These are phyloP conservation scores for Anas bernieri DNA, from an alignment of 2,797 vertebrate genomes.

Conservation along the genomic window DNA sequence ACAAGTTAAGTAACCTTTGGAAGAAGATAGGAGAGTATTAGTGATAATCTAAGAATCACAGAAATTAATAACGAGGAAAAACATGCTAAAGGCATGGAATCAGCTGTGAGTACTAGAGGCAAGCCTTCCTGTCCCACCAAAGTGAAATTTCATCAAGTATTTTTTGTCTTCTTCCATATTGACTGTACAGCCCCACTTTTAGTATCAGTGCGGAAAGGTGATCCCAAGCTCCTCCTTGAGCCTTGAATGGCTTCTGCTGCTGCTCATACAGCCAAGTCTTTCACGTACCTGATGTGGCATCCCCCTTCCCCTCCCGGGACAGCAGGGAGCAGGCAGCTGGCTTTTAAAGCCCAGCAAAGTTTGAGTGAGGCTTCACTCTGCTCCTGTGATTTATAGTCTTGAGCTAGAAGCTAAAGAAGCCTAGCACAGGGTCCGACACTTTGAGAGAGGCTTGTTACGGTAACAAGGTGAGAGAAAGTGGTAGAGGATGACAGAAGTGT, in stretches of 20 bases:
- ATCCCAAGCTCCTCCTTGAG: neutral
- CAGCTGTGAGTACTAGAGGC: neutral
- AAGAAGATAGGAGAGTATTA: neutral
- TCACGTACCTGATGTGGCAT: neutral
- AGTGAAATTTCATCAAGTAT: neutral
- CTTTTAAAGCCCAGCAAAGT: neutral
- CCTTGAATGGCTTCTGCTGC: neutral
- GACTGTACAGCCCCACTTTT: neutral
- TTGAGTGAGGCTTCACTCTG: neutral
- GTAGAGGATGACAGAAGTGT: neutral
- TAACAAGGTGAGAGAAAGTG: neutral
- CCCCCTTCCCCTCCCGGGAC: neutral
- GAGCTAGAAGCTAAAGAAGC: neutral
- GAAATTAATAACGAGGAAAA: neutral
- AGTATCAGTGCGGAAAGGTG: neutral
- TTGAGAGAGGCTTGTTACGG: neutral
- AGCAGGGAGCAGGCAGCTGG: neutral
- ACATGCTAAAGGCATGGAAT: neutral
- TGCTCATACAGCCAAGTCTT: neutral
- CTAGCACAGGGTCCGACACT: neutral
- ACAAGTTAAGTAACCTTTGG: neutral
- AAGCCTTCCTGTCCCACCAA: neutral
- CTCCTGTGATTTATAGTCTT: neutral
- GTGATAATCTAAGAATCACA: neutral
- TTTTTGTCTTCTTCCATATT: neutral